These are phyloP conservation scores for Micromesistius poutassou DNA, from an alignment of 2,797 vertebrate genomes.

Conservation along the genomic window DNA sequence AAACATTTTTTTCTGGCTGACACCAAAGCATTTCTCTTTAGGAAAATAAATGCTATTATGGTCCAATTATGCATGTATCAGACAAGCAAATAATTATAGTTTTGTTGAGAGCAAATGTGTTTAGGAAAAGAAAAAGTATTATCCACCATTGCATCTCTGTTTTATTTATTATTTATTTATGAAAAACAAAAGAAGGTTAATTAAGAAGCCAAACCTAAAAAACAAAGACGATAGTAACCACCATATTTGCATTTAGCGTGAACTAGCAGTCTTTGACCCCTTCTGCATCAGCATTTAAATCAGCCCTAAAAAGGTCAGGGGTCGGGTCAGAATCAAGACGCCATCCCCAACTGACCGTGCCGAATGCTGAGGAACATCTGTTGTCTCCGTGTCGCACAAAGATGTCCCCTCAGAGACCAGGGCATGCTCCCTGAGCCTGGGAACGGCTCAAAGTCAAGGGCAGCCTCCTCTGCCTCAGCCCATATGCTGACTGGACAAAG, in stretches of 20 bases:
- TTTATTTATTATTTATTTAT: background rate
- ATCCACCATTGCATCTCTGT: background rate
- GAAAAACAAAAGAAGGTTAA: constrained; percentile 5
- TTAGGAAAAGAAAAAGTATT: background rate
- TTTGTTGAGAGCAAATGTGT: no score
- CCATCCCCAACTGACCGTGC: constrained; percentile 59
- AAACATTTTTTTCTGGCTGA: background rate
- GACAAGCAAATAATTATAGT: background rate
- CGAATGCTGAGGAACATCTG: constrained; percentile 72
- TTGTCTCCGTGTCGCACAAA: constrained; percentile 63
- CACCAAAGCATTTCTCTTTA: background rate
- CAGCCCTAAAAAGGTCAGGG: constrained; percentile 58
- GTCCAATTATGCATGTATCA: background rate
- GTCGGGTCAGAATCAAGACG: constrained; percentile 63
- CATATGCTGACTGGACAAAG: constrained; percentile 45
- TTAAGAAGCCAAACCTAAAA: constrained; percentile 4
- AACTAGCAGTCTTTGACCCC: constrained; percentile 48
- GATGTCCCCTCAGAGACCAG: constrained; percentile 55
- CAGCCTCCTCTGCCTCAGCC: constrained; percentile 28
- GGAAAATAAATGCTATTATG: background rate
- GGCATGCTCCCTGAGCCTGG: constrained; percentile 46
- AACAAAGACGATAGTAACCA: constrained; percentile 14
- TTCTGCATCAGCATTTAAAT: constrained; percentile 58
- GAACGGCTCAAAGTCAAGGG: constrained; percentile 72
- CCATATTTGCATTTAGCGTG: constrained; percentile 38